Percentiles rank a stretch among this genome's conserved stretches.
phyloP scores from a whole-genome alignment of 1,140 invertebrate species.

The Wasmannia auropunctata region DNA sequence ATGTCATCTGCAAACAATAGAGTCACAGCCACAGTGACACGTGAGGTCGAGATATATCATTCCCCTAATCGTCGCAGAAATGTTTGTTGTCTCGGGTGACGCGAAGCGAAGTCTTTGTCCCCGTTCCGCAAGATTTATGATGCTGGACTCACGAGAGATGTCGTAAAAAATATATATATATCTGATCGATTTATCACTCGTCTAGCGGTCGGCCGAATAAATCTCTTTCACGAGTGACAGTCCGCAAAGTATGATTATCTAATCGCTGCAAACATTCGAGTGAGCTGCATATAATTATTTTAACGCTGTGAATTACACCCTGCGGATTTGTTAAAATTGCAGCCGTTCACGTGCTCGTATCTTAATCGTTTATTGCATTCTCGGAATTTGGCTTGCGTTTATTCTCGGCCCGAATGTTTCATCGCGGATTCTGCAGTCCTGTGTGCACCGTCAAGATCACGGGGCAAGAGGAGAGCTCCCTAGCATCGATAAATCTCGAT shows the following conservation, averaged over 20 bases:
- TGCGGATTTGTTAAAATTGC: constrained; percentile 5
- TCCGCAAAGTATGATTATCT: not conserved
- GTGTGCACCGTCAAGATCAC: not conserved
- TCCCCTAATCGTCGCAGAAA: not conserved
- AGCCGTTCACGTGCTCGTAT: not conserved
- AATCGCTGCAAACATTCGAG: not conserved
- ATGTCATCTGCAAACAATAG: not conserved
- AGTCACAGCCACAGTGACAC: not conserved
- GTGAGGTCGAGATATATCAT: not conserved
- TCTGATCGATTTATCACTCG: constrained; percentile 3
- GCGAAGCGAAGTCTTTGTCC: constrained; percentile 19
- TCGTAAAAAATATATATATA: not conserved
- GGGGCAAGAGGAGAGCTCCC: too few relatives aligned
- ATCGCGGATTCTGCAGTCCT: not conserved
- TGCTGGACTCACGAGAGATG: not conserved
- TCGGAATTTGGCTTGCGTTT: not conserved
- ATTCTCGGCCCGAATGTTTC: not conserved
- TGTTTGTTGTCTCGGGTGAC: not conserved
- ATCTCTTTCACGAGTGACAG: not conserved
- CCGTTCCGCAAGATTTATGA: constrained; percentile 2
- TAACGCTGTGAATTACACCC: not conserved
- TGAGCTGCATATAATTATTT: constrained; percentile 10
- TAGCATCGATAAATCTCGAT: not conserved
- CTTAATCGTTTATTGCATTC: not conserved
- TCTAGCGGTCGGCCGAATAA: not conserved